Base-by-base conservation (phyloP, 2,888 invertebrate genomes). In the Tetheella fluctuosa region DNA sequence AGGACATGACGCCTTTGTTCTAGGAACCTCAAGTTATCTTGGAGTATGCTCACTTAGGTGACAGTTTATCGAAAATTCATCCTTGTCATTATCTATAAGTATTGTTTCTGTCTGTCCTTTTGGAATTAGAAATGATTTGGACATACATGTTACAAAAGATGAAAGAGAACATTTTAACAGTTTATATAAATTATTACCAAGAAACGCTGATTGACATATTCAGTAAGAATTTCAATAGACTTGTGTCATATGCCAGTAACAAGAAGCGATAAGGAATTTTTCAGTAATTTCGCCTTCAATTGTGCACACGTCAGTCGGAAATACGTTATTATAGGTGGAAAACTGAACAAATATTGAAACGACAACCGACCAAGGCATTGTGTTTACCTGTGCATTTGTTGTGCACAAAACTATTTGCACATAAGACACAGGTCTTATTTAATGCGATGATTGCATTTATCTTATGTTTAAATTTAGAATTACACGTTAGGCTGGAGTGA, bases 1-100 rank as follows among this genome's bases (percentile, higher is more conserved):
- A 62, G 58, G 30, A 57, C 37, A 23, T 34, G 13, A 34, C 23
- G 34, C 42, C 63, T 57, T 25, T 59, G 39, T 54, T 55, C n/a
- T 56, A 23, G 12, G 52, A 54, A 17, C 25, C 39, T 54, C 17
- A 6, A 6, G 39, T n/a, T n/a, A n/a, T 15, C 37, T 37, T 39
- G n/a, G 0, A n/a, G 1, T 10, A 39, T 39, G 37, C 15, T 13
- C 15, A 15, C 1, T 39, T 39, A 15, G 39, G 15, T 39, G n/a
- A 39, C 1, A n/a, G n/a, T 39, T n/a, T n/a, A 39, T 39, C n/a
- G n/a, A 37, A 34, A 37, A 6, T 13, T 15, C 37, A 37, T 10
- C 30, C 30, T 30, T 30, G 8, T 8, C 30, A 30, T 7, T 30
- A 30, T 30, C 10, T 8, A 6, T 7, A 28, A n/a, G n/a, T n/a